Evolutionary conservation across 2,888 invertebrate genomes (phyloP), one percentile per base, ranked within the genome.

Genomic region (Tachina lurida): DNA sequence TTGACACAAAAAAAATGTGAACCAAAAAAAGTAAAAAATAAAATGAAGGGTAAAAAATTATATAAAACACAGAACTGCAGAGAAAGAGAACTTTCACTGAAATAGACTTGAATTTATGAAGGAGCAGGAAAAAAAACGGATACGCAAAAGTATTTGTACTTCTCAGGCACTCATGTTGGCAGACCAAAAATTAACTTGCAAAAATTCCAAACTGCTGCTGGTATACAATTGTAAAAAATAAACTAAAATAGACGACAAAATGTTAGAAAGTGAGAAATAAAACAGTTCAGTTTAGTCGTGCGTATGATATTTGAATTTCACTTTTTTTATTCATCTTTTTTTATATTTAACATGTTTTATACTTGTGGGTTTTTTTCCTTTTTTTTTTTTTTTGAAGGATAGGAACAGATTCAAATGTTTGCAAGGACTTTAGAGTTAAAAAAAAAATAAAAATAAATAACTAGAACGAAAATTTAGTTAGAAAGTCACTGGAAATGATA

Each of bases 1-100:
- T 84, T 84, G 77, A 87, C 87, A 87, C 87, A 88, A 88, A 87
- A 88, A 87, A 74, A 67, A 43, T 54, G 79, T 84, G 56, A 45
- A 17, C n/a, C 45, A 54, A 70, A 63, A 67, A 19, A 7, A 31
- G 1, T 7, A 31, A 31, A 31, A 31, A 7, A 31, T 31, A 31
- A 31, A 31, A 62, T 3, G 54, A 22, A 41, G 56, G 54, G 5
- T 65, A 22, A 10, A 52, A 54, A 22, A 13, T 2, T 22, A 39
- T 45, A 56, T 22, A 65, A 19, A 65, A 80, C 49, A 45, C 9
- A 63, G 39, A 75, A 70, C 60, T 83, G 56, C 49, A 77, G 43
- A 49, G 41, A 31, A 31, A 5, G 31, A 49, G 8, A 70, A 75
- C 54, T 80, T 75, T 68, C 68, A 71, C 70, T 75, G 5, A 68